Conservation (phyloP, 2,113 vertebrate species). For the Pygoscelis antarcticus region DNA sequence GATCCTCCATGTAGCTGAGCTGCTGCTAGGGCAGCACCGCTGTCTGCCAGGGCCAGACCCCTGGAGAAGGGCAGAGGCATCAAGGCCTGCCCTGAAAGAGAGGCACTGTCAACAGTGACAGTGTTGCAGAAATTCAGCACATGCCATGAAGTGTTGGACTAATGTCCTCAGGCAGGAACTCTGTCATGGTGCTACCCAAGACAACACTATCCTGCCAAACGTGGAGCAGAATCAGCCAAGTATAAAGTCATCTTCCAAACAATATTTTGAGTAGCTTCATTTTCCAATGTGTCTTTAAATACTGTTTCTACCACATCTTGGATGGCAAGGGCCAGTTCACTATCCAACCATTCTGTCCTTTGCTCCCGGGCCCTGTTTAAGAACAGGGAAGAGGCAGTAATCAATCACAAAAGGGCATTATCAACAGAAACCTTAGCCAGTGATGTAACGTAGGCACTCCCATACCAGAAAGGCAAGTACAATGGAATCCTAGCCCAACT, state of each 20-base stretch:
- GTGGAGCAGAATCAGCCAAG: not conserved
- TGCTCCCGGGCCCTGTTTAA: not conserved
- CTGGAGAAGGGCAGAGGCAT: not conserved
- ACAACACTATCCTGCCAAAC: not conserved
- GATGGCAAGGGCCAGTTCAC: not conserved
- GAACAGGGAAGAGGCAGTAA: not conserved
- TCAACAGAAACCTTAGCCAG: not conserved
- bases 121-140: not conserved
- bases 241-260: not conserved
- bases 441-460: not conserved
- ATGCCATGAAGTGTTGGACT: not conserved
- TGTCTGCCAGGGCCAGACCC: too few species aligned
- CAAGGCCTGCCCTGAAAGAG: not conserved
- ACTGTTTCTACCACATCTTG: not conserved
- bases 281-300: not conserved
- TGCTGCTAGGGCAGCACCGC: not conserved
- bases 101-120: not conserved
- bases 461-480: not conserved
- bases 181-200: not conserved
- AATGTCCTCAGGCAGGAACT: not conserved
- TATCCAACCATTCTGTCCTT: not conserved
- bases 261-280: not conserved
- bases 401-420: not conserved
- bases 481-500: not conserved
- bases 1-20: not conserved